Evolutionary conservation across 37 sponge, comb jelly and placozoan species (phyloP), one percentile per base, ranked within the genome.

Genomic region (Spongilla lacustris): DNA sequence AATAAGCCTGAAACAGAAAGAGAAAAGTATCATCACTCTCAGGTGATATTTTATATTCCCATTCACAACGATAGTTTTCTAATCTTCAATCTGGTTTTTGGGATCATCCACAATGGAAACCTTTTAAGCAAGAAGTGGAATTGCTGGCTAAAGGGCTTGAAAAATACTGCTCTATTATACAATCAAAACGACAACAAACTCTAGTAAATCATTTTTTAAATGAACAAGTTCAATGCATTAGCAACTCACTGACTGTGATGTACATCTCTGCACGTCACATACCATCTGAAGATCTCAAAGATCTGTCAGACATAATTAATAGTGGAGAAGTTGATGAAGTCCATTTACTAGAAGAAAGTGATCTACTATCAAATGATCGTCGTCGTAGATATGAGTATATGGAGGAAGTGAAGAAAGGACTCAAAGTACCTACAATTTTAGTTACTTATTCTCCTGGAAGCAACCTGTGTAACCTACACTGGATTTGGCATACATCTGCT

Each of bases 391-490:
- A 80, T 72, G 81, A 73, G 1, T 31, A 33, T 19, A 46, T 86
- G 25, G 66, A 86, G 48, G 26, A 12, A 12, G 70, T 85, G 22
- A 85, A 85, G 48, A 27, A 77, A n/a, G 84, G 84, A 73, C 69
- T 81, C 27, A 17, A 81, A 30, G 68, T 81, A 32, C 81, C 74
- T 38, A 24, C 76, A 19, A 36, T 82, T 32, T 48, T 70, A 17
- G 71, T 83, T 24, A 37, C 38, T 2, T 83, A 83, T 72, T 24
- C 48, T 30, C 84, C 84, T 26, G 33, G 84, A 2, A 31, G 48
- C 38, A 83, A 83, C 41, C 29, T 83, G 8, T 75, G 84, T 4
- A 73, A 83, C 72, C 19, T 83, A 29, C 58, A 49, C 19, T 83
- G 74, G 74, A n/a, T 83, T 23, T 83, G 84, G 84, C 82, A 81